A percentile compares a stretch with the other conserved stretches of the same genome.
These are phyloP conservation scores for Drosophila arawakana DNA, from an alignment of 1,140 invertebrate species.

Conservation along the genomic window DNA sequence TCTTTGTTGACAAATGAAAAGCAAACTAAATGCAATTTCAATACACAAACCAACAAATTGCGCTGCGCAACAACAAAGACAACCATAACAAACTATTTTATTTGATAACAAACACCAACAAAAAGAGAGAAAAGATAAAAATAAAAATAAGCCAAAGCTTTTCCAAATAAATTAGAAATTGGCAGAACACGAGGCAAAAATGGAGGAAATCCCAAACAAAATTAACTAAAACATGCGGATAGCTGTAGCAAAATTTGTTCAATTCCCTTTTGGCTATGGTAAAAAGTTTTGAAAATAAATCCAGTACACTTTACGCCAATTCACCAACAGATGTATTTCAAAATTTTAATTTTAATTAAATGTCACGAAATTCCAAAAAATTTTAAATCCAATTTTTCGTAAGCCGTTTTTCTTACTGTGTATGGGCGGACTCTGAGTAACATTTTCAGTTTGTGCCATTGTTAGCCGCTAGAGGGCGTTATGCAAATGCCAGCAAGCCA, in stretches of 20 bases:
- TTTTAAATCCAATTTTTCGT: too few relatives aligned
- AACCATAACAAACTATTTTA: conserved; percentile 51
- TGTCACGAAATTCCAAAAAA: too few relatives aligned
- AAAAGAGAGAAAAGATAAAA: background rate
- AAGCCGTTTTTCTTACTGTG: too few relatives aligned
- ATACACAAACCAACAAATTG: conserved; percentile 31
- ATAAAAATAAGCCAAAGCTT: conserved; percentile 41
- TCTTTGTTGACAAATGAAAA: conserved; percentile 58
- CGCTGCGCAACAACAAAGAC: conserved; percentile 1
- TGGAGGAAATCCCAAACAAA: background rate
- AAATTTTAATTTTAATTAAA: too few relatives aligned
- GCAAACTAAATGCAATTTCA: conserved; percentile 59
- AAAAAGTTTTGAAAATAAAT: too few relatives aligned
- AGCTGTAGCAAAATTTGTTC: too few relatives aligned
- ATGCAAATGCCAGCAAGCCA: conserved; percentile 39
- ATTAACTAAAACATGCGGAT: background rate
- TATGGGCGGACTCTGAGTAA: background rate
- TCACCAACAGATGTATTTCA: too few relatives aligned
- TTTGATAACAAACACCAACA: conserved; percentile 53
- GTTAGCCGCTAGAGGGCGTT: conserved; percentile 33
- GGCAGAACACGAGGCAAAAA: conserved; percentile 19
- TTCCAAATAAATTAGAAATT: conserved; percentile 62
- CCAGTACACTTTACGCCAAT: too few relatives aligned
- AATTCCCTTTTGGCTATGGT: too few relatives aligned
- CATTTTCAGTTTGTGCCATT: conserved; percentile 30